These are phyloP conservation scores for Drosophila multiciliata DNA, from an alignment of 2,888 invertebrate species.

Conservation along the genomic window DNA sequence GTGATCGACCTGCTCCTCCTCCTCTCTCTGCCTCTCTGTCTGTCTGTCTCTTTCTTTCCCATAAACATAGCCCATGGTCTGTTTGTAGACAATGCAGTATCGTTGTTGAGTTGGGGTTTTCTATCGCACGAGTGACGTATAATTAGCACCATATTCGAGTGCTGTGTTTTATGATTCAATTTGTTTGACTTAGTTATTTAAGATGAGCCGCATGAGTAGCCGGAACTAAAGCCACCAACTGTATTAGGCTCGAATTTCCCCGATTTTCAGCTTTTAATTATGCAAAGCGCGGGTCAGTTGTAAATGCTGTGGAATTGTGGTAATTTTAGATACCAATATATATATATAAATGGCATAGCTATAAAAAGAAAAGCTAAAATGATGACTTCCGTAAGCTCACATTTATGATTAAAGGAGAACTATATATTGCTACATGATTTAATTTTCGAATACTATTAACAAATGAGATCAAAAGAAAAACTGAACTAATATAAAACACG, in stretches of 20 bases:
- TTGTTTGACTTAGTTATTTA: slow-evolving; percentile 69
- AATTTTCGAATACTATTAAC: neutral
- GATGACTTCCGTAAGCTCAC: slow-evolving; percentile 1
- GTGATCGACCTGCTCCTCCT: neutral
- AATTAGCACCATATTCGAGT: slow-evolving; percentile 60
- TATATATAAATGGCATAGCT: neutral
- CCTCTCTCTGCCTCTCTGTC: neutral
- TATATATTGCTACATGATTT: neutral
- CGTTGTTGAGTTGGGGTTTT: slow-evolving; percentile 45
- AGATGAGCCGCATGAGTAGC: slow-evolving; percentile 69
- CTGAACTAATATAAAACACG: neutral
- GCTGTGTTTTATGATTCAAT: slow-evolving; percentile 60
- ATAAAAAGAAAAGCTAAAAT: slow-evolving; percentile 7
- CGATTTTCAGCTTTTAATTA: slow-evolving; percentile 30
- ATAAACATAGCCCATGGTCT: slow-evolving; percentile 63
- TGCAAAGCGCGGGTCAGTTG: slow-evolving; percentile 23
- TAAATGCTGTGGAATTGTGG: slow-evolving; percentile 55
- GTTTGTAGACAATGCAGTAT: slow-evolving; percentile 63
- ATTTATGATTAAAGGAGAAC: neutral
- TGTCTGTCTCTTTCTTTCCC: neutral
- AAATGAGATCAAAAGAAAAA: neutral
- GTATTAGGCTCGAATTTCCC: slow-evolving; percentile 18
- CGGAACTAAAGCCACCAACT: slow-evolving; percentile 66
- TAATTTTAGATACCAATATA: slow-evolving; percentile 27
- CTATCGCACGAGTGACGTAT: slow-evolving; percentile 47